Conservation (phyloP, 2,797 vertebrate genomes). For the Micropoecilia bifurca region DNA sequence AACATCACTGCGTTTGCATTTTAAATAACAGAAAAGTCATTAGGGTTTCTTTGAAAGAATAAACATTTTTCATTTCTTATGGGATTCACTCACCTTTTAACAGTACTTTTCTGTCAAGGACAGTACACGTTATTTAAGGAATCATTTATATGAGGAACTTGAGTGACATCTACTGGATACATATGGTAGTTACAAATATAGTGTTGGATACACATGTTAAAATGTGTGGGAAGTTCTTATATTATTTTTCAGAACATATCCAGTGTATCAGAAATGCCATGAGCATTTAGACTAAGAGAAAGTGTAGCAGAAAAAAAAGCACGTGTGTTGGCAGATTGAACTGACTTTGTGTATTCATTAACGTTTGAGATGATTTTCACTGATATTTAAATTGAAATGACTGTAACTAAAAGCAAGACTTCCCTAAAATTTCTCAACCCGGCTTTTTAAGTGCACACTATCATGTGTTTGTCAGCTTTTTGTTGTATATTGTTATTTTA, state of each 20-base stretch:
- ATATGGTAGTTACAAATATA: conserved; percentile 17
- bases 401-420: background rate
- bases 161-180: conserved; percentile 73
- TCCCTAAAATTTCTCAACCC: background rate
- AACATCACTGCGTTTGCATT: conserved; percentile 39
- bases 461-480: background rate
- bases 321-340: background rate
- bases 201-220: background rate
- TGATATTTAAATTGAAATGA: background rate
- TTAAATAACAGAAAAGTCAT: conserved; percentile 38
- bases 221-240: background rate
- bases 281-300: background rate
- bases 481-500: background rate
- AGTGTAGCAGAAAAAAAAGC: background rate
- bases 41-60: conserved; percentile 15
- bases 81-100: background rate
- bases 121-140: background rate
- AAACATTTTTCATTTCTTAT: conserved; percentile 17
- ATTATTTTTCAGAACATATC: background rate
- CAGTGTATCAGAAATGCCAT: background rate
- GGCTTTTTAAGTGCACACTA: background rate
- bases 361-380: background rate
- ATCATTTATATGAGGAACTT: conserved; percentile 31
- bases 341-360: background rate
- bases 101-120: background rate